A percentile compares a stretch with the other conserved stretches of the same genome.
phyloP scores from a whole-genome alignment of 2,113 vertebrate genomes.

The Indri indri region DNA sequence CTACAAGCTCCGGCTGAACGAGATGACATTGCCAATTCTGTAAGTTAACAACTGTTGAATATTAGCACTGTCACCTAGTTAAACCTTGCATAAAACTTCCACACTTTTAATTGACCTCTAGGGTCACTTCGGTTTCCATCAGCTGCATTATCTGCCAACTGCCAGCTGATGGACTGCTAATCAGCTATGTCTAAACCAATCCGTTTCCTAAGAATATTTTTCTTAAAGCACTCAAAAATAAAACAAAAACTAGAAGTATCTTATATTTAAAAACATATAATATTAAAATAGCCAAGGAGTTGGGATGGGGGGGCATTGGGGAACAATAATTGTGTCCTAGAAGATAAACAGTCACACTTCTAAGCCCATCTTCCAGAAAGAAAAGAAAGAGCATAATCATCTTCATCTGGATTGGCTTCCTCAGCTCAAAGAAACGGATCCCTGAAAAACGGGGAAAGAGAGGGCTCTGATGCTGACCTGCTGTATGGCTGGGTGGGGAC shows the following conservation, averaged over 20 bases:
- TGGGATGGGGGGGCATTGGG: not conserved
- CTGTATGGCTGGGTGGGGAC: not conserved
- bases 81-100: not conserved
- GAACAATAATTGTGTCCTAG: not conserved
- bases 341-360: not conserved
- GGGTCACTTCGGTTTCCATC: not conserved
- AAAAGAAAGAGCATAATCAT: not conserved
- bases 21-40: conserved; percentile 15
- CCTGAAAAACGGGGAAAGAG: not conserved
- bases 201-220: not conserved
- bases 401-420: not conserved
- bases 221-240: not conserved
- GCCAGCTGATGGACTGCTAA: not conserved
- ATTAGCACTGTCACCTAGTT: not conserved
- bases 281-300: not conserved
- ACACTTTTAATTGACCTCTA: not conserved
- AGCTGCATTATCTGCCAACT: not conserved
- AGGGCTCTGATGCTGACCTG: not conserved
- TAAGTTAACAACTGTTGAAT: conserved; percentile 20
- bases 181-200: not conserved
- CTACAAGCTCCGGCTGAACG: not conserved
- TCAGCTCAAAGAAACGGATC: not conserved
- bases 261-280: not conserved
- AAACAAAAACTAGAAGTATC: not conserved
- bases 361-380: not conserved